phyloP scores from a whole-genome alignment of 92 coral and sea anemone genomes.

The Epizoanthus rinbou region DNA sequence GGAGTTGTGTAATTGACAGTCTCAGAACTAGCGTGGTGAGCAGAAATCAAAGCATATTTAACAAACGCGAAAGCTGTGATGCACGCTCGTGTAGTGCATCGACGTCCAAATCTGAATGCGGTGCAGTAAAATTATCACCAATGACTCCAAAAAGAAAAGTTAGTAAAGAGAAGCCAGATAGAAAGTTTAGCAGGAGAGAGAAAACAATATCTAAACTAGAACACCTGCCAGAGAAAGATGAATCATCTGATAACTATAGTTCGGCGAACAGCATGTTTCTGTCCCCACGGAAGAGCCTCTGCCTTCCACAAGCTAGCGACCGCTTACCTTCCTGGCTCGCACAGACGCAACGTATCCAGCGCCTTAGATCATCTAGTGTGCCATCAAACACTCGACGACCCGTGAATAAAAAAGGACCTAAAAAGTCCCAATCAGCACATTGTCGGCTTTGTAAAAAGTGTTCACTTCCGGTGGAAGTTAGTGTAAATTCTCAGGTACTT shows the following conservation, averaged over 20 bases:
- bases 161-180: slow-evolving; percentile 51
- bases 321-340: slow-evolving; percentile 49
- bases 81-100: slow-evolving; percentile 50
- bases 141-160: slow-evolving; percentile 33
- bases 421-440: slow-evolving; percentile 60
- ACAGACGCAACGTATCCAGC: slow-evolving; percentile 35
- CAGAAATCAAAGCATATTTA: background rate
- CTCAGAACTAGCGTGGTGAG: background rate
- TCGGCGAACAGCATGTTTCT: background rate
- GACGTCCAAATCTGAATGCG: slow-evolving; percentile 35
- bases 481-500: background rate
- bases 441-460: slow-evolving; percentile 58
- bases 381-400: slow-evolving; percentile 57
- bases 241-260: slow-evolving; percentile 43
- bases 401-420: slow-evolving; percentile 19
- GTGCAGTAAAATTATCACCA: slow-evolving; percentile 30
- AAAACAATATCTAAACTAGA: slow-evolving; percentile 64
- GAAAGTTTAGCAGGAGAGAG: slow-evolving; percentile 65
- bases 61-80: slow-evolving; percentile 25
- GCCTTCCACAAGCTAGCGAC: background rate
- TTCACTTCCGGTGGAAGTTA: slow-evolving; percentile 57
- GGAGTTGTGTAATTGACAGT: slow-evolving; percentile 27
- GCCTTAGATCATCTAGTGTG: slow-evolving; percentile 62
- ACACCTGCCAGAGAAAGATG: slow-evolving; percentile 77
- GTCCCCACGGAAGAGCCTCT: slow-evolving; percentile 23